Evolutionary conservation across 2,888 invertebrate species (phyloP), one percentile per base, ranked within the genome.

Genomic region (Petrophora chlorosata): DNA sequence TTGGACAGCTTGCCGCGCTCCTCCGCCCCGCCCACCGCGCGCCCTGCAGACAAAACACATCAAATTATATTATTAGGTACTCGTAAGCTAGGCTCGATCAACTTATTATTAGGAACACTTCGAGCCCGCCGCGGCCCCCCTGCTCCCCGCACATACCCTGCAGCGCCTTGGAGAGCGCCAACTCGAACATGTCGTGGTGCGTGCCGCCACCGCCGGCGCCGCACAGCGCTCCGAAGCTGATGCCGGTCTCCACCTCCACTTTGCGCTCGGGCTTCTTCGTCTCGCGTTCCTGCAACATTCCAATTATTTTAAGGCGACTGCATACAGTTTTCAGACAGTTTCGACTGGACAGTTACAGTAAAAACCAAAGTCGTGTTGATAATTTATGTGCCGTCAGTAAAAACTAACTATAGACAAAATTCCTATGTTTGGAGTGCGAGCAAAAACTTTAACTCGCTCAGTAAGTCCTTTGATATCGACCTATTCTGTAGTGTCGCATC

Each of bases 81-180:
- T n/a, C n/a, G n/a, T n/a, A n/a, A n/a, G n/a, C n/a, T n/a, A n/a
- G n/a, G n/a, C n/a, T n/a, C n/a, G n/a, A n/a, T n/a, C n/a, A n/a
- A n/a, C n/a, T n/a, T n/a, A n/a, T n/a, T n/a, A n/a, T n/a, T n/a
- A n/a, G n/a, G n/a, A n/a, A n/a, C n/a, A n/a, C n/a, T n/a, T n/a
- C n/a, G n/a, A n/a, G n/a, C n/a, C 76, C 12, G n/a, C 5, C 0
- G 66, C 50, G 13, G 25, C 63, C 52, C 0, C 65, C 50, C 28
- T 65, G 58, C 85, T 85, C 2, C 87, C 87, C 85, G 66, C 1
- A 1, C 13, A 5, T 62, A 85, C 95, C 96, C 29, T 96, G 95
- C 50, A 98, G 91, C 0, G 98, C 98, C 74, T 96, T 97, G 48
- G 94, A 95, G 53, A 99, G 92, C 32, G 98, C 97, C 28, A 97